phyloP scores from a whole-genome alignment of 2,888 invertebrate genomes.

The Dicyrtoma fusca region DNA sequence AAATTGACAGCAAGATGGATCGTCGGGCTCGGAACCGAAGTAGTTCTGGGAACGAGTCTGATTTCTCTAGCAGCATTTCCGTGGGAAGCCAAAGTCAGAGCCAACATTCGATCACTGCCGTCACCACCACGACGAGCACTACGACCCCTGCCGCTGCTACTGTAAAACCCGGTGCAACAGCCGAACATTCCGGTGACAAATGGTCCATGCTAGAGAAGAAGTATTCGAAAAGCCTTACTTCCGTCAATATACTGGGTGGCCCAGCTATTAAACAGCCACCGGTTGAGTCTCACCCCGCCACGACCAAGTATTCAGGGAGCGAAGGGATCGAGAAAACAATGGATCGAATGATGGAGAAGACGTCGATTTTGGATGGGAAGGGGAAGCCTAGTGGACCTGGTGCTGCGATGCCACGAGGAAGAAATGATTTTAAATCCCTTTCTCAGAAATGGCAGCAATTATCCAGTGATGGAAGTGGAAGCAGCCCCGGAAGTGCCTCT shows the following conservation, averaged over 20 bases:
- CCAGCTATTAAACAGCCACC: conserved; percentile 19
- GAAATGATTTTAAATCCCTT: conserved; percentile 59
- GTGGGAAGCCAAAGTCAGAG: conserved; percentile 43
- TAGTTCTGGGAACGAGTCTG: conserved; percentile 54
- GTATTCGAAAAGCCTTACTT: conserved; percentile 56
- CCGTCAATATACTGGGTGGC: conserved; percentile 46
- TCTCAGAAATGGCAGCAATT: conserved; percentile 60
- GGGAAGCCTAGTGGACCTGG: conserved; percentile 38
- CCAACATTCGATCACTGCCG: background rate
- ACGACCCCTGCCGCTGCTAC: conserved; percentile 13
- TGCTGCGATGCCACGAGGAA: conserved; percentile 50
- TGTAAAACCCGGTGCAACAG: background rate
- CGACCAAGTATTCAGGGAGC: conserved; percentile 23
- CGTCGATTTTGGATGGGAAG: conserved; percentile 35
- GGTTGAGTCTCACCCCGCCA: background rate
- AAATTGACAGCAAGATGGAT: conserved; percentile 33
- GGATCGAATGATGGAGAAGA: conserved; percentile 53
- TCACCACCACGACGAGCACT: conserved; percentile 23
- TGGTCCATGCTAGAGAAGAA: conserved; percentile 57
- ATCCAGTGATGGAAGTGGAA: conserved; percentile 52
- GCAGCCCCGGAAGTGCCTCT: conserved; percentile 33
- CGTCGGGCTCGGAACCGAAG: conserved; percentile 51
- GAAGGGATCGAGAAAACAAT: conserved; percentile 54
- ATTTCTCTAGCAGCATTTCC: conserved; percentile 51
- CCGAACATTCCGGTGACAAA: conserved; percentile 42